A percentile compares a stretch with the other conserved stretches of the same genome.
These are phyloP conservation scores for Pelmatolapia mariae DNA, from an alignment of 2,113 vertebrate genomes.

Conservation along the genomic window DNA sequence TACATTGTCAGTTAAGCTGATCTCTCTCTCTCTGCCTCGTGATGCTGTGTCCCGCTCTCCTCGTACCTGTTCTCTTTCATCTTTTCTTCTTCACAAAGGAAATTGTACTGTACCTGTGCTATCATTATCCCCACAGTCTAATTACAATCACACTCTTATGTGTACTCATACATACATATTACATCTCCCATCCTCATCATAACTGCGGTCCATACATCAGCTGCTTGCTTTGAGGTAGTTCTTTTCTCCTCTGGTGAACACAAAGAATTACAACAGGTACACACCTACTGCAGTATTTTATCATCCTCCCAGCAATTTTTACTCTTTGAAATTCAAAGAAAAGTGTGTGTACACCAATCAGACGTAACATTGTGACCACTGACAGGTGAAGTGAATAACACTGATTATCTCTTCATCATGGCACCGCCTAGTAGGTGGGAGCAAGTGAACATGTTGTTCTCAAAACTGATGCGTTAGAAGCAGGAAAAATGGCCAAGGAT, in stretches of 20 bases:
- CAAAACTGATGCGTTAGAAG: neutral
- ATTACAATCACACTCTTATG: neutral
- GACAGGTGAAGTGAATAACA: neutral
- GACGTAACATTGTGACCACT: neutral
- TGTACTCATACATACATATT: neutral
- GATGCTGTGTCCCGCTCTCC: neutral
- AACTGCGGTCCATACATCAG: slow-evolving; percentile 32
- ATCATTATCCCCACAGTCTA: slow-evolving; percentile 16
- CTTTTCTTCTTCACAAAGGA: slow-evolving; percentile 5
- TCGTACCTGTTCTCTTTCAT: neutral
- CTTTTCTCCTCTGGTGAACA: neutral
- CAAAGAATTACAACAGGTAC: neutral
- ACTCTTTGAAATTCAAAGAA: neutral
- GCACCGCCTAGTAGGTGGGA: neutral
- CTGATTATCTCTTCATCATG: neutral
- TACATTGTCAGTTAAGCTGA: neutral
- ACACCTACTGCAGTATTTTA: neutral
- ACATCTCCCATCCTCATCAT: neutral
- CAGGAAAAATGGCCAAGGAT: neutral
- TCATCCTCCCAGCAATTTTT: neutral
- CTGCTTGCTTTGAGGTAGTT: neutral
- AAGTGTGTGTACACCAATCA: neutral
- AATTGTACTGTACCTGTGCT: slow-evolving; percentile 18
- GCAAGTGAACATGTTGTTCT: neutral
- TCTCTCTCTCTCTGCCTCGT: neutral